Evolutionary conservation across 1,140 invertebrate species (phyloP).

Genomic region (Cepaea nemoralis): DNA sequence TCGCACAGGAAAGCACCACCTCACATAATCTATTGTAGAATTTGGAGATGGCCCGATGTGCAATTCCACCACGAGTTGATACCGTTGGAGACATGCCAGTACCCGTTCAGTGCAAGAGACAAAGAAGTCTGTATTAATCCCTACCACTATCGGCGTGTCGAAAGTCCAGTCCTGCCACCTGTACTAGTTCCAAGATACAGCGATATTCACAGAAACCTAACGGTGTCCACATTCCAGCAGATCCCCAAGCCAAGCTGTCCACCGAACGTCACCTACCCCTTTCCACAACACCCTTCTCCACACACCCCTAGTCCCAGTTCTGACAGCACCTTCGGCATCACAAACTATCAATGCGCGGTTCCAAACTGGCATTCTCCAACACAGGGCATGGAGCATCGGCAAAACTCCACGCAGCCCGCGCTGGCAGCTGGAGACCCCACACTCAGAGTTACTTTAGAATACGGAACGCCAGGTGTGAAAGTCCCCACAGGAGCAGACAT

Average conservation of each 20-base stretch:
- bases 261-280: constrained; percentile 87
- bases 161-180: constrained; percentile 87
- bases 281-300: constrained; percentile 61
- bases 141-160: constrained; percentile 90
- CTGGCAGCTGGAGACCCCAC: neutral
- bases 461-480: neutral
- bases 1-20: constrained; percentile 95
- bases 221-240: constrained; percentile 80
- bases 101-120: constrained; percentile 91
- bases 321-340: constrained; percentile 82
- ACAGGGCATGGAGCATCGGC: neutral
- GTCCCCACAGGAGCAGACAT: neutral
- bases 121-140: constrained; percentile 99
- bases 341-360: too few relatives aligned
- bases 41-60: constrained; percentile 98
- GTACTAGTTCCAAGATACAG: constrained; percentile 95
- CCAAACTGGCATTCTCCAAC: too few relatives aligned
- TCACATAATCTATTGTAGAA: constrained; percentile 97
- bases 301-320: constrained; percentile 66
- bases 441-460: neutral
- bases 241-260: constrained; percentile 91
- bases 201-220: constrained; percentile 90
- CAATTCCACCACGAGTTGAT: constrained; percentile 97
- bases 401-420: neutral
- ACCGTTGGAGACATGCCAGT: constrained; percentile 92